phyloP scores from a whole-genome alignment of 2,797 vertebrate species.

The Sandelia bainsii region DNA sequence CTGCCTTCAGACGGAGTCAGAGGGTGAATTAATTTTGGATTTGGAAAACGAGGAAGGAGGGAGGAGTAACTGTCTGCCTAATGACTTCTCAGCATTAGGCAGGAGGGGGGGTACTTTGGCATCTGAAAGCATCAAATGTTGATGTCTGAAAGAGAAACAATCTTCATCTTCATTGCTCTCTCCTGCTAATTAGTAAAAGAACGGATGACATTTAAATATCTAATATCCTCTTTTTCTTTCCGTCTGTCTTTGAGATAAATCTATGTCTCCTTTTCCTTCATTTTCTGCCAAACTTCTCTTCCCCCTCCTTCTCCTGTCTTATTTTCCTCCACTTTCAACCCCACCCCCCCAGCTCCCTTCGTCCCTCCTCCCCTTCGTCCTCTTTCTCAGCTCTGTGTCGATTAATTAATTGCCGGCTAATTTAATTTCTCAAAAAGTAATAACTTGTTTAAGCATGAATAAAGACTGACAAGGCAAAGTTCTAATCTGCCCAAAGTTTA shows the following conservation, averaged over 20 bases:
- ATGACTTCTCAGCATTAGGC: slow-evolving; percentile 30
- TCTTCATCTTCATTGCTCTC: slow-evolving; percentile 40
- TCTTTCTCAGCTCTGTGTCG: slow-evolving; percentile 76
- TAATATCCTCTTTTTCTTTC: slow-evolving; percentile 46
- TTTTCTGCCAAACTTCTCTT: slow-evolving; percentile 52
- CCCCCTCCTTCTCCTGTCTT: background rate
- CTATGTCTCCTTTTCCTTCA: slow-evolving; percentile 48
- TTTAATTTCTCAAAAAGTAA: slow-evolving; percentile 87
- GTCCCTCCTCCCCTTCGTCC: slow-evolving; percentile 42
- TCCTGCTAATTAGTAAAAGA: slow-evolving; percentile 70
- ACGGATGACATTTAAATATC: slow-evolving; percentile 64
- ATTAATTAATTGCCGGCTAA: slow-evolving; percentile 88
- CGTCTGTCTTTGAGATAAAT: slow-evolving; percentile 57
- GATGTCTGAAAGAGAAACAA: slow-evolving; percentile 39
- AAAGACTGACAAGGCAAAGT: slow-evolving; percentile 86
- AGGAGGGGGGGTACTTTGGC: slow-evolving; percentile 9
- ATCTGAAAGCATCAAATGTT: slow-evolving; percentile 57
- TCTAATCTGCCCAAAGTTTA: slow-evolving; percentile 87
- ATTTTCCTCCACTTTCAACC: slow-evolving; percentile 45
- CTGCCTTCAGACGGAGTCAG: slow-evolving; percentile 36
- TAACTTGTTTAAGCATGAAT: slow-evolving; percentile 87
- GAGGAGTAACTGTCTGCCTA: slow-evolving; percentile 15
- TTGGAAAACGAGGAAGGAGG: background rate
- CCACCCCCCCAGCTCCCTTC: slow-evolving; percentile 17
- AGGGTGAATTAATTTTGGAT: slow-evolving; percentile 52